Conservation (phyloP, 1,140 invertebrate species). For the Lordiphosa clarofinis region DNA sequence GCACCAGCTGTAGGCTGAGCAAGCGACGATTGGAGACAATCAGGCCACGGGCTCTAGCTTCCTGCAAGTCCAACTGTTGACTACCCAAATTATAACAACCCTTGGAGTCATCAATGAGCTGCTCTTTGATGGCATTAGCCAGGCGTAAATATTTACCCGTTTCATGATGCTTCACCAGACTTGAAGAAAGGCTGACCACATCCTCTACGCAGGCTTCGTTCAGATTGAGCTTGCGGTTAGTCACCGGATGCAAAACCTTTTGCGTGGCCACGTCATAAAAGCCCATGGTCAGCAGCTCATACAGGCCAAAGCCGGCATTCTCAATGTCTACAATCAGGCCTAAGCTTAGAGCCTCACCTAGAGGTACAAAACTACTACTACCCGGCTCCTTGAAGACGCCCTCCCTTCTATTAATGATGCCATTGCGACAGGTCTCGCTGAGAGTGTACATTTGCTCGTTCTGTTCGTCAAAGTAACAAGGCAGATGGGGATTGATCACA, state of each 20-base stretch:
- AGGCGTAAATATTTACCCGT: conserved; percentile 87
- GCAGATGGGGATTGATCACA: conserved; percentile 88
- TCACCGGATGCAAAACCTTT: conserved; percentile 90
- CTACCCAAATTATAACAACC: conserved; percentile 86
- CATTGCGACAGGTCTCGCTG: conserved; percentile 88
- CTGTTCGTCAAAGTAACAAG: conserved; percentile 89
- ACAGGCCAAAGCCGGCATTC: conserved; percentile 88
- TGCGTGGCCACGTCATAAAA: conserved; percentile 87
- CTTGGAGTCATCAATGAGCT: conserved; percentile 87
- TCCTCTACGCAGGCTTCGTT: conserved; percentile 89
- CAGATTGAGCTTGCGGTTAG: conserved; percentile 88
- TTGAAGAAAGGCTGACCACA: conserved; percentile 89
- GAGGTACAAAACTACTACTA: conserved; percentile 83
- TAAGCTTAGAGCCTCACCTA: conserved; percentile 87
- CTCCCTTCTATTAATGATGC: conserved; percentile 90
- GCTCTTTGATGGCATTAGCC: conserved; percentile 86
- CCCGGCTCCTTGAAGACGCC: conserved; percentile 89
- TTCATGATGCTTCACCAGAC: conserved; percentile 88
- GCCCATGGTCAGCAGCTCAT: conserved; percentile 90
- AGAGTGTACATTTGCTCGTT: conserved; percentile 85
- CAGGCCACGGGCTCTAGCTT: conserved; percentile 86
- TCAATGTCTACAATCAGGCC: conserved; percentile 93
- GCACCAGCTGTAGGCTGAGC: conserved; percentile 88
- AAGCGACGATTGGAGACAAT: conserved; percentile 87
- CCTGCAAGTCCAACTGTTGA: conserved; percentile 84